These are phyloP conservation scores for Achatina immaculata DNA, from an alignment of 1,140 invertebrate genomes.

Conservation along the genomic window DNA sequence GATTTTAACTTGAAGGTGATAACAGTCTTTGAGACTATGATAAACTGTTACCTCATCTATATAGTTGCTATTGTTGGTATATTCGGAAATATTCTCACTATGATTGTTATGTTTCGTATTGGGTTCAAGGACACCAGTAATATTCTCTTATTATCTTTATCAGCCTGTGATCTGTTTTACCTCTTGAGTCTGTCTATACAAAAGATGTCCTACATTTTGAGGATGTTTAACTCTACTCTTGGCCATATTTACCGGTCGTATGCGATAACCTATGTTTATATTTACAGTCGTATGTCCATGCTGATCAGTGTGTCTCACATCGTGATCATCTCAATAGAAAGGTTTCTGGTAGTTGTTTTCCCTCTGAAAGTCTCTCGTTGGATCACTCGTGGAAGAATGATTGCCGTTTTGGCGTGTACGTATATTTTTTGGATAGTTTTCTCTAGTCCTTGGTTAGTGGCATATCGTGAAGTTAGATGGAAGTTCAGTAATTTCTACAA, in stretches of 20 bases:
- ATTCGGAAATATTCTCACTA: slow-evolving; percentile 10
- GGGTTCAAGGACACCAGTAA: slow-evolving; percentile 22
- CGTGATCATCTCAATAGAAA: not conserved
- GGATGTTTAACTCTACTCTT: not conserved
- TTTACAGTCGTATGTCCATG: not conserved
- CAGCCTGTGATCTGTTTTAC: not conserved
- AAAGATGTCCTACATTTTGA: not conserved
- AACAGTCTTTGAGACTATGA: not conserved
- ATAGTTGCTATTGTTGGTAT: not conserved
- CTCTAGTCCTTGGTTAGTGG: not conserved
- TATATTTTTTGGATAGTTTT: not conserved
- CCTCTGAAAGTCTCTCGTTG: not conserved
- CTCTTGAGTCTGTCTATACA: not conserved
- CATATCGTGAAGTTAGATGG: not conserved
- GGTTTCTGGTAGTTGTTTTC: slow-evolving; percentile 6
- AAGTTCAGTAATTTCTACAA: not conserved
- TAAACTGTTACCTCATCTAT: slow-evolving; percentile 14
- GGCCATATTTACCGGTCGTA: too few species aligned
- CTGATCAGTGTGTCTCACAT: not conserved
- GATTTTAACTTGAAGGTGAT: not conserved
- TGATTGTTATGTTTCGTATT: not conserved
- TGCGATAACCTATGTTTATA: not conserved
- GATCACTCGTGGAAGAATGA: not conserved
- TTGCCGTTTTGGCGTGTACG: not conserved
- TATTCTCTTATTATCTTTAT: slow-evolving; percentile 8